Conservation (phyloP, 1,140 invertebrate species). For the Phocides pigmalion region DNA sequence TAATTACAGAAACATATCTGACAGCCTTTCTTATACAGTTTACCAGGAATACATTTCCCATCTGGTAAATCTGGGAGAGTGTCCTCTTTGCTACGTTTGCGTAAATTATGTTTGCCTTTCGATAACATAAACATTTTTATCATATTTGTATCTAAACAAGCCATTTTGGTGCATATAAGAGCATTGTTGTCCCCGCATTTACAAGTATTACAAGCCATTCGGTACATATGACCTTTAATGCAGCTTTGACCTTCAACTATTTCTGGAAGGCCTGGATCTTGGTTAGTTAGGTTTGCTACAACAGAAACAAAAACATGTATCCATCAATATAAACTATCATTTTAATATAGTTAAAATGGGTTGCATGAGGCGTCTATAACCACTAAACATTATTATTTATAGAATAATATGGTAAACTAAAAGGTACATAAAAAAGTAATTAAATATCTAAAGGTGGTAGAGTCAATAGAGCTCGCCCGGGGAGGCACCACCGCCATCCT, state of each 20-base stretch:
- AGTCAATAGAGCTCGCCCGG: too few relatives aligned
- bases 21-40: constrained; percentile 51
- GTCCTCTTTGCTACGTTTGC: not conserved
- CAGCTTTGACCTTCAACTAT: constrained; percentile 58
- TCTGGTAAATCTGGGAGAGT: constrained; percentile 23
- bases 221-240: constrained; percentile 64
- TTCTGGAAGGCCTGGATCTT: constrained; percentile 34
- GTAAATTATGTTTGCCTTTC: too few relatives aligned
- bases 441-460: too few relatives aligned
- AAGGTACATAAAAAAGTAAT: too few relatives aligned
- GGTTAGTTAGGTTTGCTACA: constrained; percentile 40
- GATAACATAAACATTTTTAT: constrained; percentile 5
- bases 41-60: constrained; percentile 45
- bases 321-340: too few relatives aligned
- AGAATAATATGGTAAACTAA: too few relatives aligned
- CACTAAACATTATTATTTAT: too few relatives aligned
- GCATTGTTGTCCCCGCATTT: constrained; percentile 59
- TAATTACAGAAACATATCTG: constrained; percentile 53
- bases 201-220: constrained; percentile 75
- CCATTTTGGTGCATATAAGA: constrained; percentile 68
- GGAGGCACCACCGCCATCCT: too few relatives aligned
- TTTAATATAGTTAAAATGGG: too few relatives aligned
- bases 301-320: not conserved
- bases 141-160: constrained; percentile 32
- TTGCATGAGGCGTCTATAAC: too few relatives aligned